phyloP scores from a whole-genome alignment of 2,888 invertebrate genomes.

The Ennomos fuscantarius region DNA sequence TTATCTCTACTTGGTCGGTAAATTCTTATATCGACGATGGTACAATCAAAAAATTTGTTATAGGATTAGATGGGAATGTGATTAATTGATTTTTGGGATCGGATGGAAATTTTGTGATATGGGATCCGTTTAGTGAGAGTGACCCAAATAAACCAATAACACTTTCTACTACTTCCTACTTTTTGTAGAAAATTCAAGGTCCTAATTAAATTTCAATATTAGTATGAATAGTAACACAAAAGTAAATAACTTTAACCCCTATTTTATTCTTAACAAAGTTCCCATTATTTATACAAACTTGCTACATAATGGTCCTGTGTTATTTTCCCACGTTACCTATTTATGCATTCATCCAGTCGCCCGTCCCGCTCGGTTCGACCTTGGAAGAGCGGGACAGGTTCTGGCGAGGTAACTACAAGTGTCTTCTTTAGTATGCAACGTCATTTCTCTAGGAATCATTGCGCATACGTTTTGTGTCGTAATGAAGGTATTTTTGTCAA shows the following conservation, averaged over 20 bases:
- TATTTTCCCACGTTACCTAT: slow-evolving; percentile 68
- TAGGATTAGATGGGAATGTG: too few species aligned
- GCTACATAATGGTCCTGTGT: slow-evolving; percentile 44
- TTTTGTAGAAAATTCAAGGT: too few species aligned
- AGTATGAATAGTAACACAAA: too few species aligned
- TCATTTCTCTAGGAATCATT: slow-evolving; percentile 36
- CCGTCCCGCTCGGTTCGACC: slow-evolving; percentile 42
- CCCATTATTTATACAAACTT: slow-evolving; percentile 23
- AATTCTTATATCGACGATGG: too few species aligned
- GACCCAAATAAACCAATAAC: too few species aligned
- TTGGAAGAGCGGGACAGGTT: slow-evolving; percentile 47
- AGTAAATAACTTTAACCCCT: background rate
- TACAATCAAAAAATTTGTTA: too few species aligned
- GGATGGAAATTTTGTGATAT: too few species aligned
- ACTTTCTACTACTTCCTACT: too few species aligned
- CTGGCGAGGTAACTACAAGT: slow-evolving; percentile 50
- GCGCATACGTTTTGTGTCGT: slow-evolving; percentile 1
- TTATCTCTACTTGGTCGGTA: too few species aligned
- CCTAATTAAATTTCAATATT: too few species aligned
- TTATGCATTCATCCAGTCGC: slow-evolving; percentile 56
- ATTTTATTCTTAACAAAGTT: slow-evolving; percentile 21
- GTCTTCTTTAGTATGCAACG: slow-evolving; percentile 57
- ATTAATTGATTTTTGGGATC: too few species aligned
- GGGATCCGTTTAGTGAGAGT: too few species aligned
- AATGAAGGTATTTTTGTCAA: slow-evolving; percentile 10